Evolutionary conservation across 2,888 invertebrate species (phyloP).

Genomic region (Pterobdella sp.): DNA sequence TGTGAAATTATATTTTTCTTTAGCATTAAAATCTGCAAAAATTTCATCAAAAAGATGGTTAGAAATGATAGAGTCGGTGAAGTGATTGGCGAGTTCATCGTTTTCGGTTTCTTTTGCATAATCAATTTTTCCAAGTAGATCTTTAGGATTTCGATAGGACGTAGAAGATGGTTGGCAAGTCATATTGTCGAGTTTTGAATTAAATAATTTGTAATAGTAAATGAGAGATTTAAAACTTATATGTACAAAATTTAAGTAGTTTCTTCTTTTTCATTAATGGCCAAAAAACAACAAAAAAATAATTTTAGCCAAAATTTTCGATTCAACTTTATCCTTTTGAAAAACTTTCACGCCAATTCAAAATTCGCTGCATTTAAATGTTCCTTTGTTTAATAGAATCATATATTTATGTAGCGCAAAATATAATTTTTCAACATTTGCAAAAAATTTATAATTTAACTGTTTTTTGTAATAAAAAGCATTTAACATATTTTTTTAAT

Average conservation of each 20-base stretch:
- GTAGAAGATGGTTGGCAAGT: slow-evolving; percentile 2
- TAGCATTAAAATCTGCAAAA: slow-evolving; percentile 50
- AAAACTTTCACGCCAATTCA: slow-evolving; percentile 12
- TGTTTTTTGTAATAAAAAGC: too few species aligned
- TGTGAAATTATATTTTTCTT: slow-evolving; percentile 49
- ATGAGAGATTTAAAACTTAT: neutral
- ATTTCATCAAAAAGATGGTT: slow-evolving; percentile 45
- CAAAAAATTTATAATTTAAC: too few species aligned
- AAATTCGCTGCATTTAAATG: slow-evolving; percentile 29
- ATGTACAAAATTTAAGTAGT: neutral
- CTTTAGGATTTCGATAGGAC: slow-evolving; percentile 3
- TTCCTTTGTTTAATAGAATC: slow-evolving; percentile 13
- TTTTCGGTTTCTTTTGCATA: neutral
- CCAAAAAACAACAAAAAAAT: neutral
- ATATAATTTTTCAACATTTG: slow-evolving; percentile 2
- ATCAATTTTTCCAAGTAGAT: neutral
- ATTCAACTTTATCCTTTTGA: neutral
- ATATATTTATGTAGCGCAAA: slow-evolving; percentile 3
- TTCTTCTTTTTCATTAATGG: neutral
- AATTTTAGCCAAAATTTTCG: neutral
- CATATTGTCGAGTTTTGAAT: neutral
- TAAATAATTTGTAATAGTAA: neutral
- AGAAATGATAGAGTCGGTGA: slow-evolving; percentile 31
- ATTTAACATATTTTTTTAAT: too few species aligned
- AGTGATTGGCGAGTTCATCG: neutral